A percentile compares a stretch with the other conserved stretches of the same genome.
Evolutionary conservation across 2,113 vertebrate genomes (phyloP).

Genomic region (Uria lomvia): DNA sequence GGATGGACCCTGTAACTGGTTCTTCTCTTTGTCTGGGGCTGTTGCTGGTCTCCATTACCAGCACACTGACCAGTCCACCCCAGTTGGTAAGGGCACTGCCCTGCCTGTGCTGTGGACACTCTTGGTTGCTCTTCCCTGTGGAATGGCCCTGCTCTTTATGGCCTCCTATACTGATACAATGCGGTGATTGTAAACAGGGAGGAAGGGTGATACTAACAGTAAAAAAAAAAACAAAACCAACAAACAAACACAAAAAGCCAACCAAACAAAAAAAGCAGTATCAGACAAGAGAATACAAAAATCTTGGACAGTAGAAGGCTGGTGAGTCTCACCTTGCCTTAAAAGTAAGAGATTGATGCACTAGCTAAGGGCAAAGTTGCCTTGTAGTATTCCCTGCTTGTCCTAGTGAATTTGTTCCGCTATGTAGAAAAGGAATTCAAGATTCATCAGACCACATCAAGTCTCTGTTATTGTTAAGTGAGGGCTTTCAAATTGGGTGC

Average conservation of each 20-base stretch:
- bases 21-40: not conserved
- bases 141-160: not conserved
- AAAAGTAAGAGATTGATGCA: not conserved
- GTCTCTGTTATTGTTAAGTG: not conserved
- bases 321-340: not conserved
- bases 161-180: not conserved
- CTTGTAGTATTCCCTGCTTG: not conserved
- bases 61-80: not conserved
- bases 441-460: not conserved
- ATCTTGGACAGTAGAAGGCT: not conserved
- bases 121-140: not conserved
- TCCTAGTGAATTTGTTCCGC: not conserved
- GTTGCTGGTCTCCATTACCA: not conserved
- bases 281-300: not conserved
- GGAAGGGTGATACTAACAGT: not conserved
- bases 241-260: no score
- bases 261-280: not conserved
- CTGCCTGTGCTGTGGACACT: not conserved
- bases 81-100: not conserved
- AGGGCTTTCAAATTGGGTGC: not conserved
- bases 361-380: not conserved
- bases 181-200: not conserved
- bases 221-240: not conserved
- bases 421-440: not conserved
- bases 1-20: not conserved